phyloP scores from a whole-genome alignment of 2,113 vertebrate species.

The Pseudopodoces humilis region DNA sequence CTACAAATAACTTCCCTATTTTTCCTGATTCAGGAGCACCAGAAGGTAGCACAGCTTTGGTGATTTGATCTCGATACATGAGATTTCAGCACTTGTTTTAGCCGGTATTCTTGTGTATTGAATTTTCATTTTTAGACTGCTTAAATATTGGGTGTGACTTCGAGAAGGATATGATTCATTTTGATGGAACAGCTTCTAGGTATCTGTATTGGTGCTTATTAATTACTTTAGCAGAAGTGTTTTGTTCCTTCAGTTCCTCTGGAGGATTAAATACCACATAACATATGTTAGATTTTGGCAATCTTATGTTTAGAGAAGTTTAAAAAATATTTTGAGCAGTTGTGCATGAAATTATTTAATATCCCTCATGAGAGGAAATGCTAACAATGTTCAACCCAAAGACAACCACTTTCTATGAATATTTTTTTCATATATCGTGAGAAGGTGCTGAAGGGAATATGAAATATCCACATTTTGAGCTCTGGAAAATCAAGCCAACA shows the following conservation, averaged over 20 bases:
- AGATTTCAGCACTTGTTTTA: constrained; percentile 35
- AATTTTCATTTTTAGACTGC: constrained; percentile 54
- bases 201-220: constrained; percentile 71
- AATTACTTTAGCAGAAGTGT: constrained; percentile 76
- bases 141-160: constrained; percentile 63
- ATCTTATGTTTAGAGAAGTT: constrained; percentile 76
- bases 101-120: neutral
- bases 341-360: constrained; percentile 80
- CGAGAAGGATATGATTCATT: constrained; percentile 68
- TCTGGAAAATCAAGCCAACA: constrained; percentile 39
- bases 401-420: constrained; percentile 70
- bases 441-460: constrained; percentile 62
- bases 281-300: constrained; percentile 76
- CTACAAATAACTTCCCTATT: constrained; percentile 21
- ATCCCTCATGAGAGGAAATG: constrained; percentile 79
- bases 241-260: constrained; percentile 72
- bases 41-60: constrained; percentile 47
- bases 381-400: constrained; percentile 72
- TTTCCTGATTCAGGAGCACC: constrained; percentile 35
- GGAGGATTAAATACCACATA: constrained; percentile 68
- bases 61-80: constrained; percentile 27
- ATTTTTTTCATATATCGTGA: constrained; percentile 73
- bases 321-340: constrained; percentile 77
- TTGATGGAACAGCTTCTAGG: constrained; percentile 65
- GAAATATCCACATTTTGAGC: constrained; percentile 66